These are phyloP conservation scores for Chrysodeixis includens DNA, from an alignment of 2,888 invertebrate genomes.

Conservation along the genomic window DNA sequence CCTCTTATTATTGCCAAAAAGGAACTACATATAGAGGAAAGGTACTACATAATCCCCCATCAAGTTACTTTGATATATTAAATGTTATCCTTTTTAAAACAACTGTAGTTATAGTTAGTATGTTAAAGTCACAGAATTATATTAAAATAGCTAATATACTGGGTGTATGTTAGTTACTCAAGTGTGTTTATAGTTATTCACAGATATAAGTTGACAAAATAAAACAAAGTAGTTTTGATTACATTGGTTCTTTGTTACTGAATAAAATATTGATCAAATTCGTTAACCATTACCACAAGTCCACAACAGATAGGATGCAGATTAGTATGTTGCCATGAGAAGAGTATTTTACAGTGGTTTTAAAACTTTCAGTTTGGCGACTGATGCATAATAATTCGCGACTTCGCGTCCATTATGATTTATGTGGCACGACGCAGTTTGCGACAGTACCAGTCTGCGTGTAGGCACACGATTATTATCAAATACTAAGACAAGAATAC, in stretches of 20 bases:
- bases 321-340: neutral
- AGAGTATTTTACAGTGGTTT: neutral
- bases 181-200: too few relatives aligned
- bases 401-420: conserved; percentile 61
- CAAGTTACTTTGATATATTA: neutral
- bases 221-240: conserved; percentile 10
- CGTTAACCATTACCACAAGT: neutral
- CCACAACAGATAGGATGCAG: neutral
- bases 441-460: conserved; percentile 9
- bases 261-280: conserved; percentile 20
- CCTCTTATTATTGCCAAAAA: neutral
- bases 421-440: conserved; percentile 32
- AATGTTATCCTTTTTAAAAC: neutral
- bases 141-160: conserved; percentile 6
- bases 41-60: neutral
- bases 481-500: neutral
- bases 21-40: too few relatives aligned
- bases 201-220: neutral
- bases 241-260: conserved; percentile 25
- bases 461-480: conserved; percentile 8
- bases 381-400: conserved; percentile 33
- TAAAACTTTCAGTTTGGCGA: conserved; percentile 13
- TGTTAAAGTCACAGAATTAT: neutral
- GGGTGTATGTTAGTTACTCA: too few relatives aligned
- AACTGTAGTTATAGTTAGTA: neutral